Evolutionary conservation across 2,113 vertebrate species (phyloP), one percentile per base, ranked within the genome.

Genomic region (Cinclus mexicanus): DNA sequence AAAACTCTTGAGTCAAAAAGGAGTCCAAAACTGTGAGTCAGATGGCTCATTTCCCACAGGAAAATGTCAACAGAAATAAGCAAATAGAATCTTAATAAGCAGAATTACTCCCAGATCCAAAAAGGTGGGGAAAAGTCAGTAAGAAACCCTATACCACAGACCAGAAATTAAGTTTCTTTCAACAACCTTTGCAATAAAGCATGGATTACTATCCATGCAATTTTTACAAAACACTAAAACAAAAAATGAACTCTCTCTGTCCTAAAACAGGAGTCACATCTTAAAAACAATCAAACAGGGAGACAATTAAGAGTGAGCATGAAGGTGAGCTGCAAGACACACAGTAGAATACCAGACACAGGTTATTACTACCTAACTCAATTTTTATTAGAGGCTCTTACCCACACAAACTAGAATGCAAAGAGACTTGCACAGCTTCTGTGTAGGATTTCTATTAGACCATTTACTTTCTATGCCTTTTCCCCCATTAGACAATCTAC

Each of bases 61-160:
- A 83, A 93, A 78, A 80, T 70, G 46, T 83, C 89, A 97, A 83
- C 53, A 83, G 41, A 95, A 93, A 75, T 89, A 93, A 90, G 72
- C 63, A 94, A 83, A 69, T 75, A 41, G 22, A 57, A 20, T 85
- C 68, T 87, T 90, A 84, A 80, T 57, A 91, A 94, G 88, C 33
- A 89, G 55, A 52, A 78, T 74, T 89, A 89, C n/a, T 50, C 17
- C 39, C 57, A 56, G 39, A 86, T 87, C 10, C 21, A 76, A 67
- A 89, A 65, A 83, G 12, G 17, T 17, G 19, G 10, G 1, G 8
- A 68, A 87, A 52, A 60, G 24, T 10, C 68, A 46, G 52, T 64
- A 92, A 88, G 24, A 23, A 23, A 49, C 12, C 47, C 21, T 59
- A 17, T 47, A 89, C 29, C 21, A 9, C 35, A 57, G 37, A 64